These are phyloP conservation scores for Xyrichtys novacula DNA, from an alignment of 2,797 vertebrate genomes.

Conservation along the genomic window DNA sequence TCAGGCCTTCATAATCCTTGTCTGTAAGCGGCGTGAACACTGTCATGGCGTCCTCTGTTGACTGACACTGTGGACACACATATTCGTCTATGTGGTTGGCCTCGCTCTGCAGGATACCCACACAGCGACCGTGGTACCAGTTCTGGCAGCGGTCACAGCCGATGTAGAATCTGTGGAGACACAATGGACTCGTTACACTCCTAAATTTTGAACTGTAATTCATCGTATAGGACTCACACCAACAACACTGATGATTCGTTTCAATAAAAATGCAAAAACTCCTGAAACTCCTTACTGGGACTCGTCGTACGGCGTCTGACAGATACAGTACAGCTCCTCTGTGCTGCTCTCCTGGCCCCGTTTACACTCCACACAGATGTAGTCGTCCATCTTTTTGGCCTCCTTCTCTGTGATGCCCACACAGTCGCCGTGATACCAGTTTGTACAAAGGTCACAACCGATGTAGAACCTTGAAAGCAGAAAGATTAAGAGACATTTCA, in stretches of 20 bases:
- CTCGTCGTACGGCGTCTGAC: slow-evolving; percentile 98
- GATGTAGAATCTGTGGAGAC: slow-evolving; percentile 93
- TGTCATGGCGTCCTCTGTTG: slow-evolving; percentile 98
- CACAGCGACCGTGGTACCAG: slow-evolving; percentile 99
- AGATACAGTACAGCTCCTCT: slow-evolving; percentile 99
- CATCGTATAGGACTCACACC: too few species aligned
- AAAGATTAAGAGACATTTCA: not conserved
- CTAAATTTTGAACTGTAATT: too few species aligned
- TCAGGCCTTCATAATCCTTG: slow-evolving; percentile 96
- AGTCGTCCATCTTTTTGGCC: slow-evolving; percentile 99
- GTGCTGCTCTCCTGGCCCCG: slow-evolving; percentile 94
- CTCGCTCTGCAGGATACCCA: slow-evolving; percentile 98
- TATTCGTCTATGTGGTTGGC: slow-evolving; percentile 98
- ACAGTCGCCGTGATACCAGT: slow-evolving; percentile 99
- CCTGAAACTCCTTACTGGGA: slow-evolving; percentile 90
- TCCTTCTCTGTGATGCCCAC: slow-evolving; percentile 99
- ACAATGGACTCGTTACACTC: not conserved
- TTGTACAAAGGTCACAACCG: slow-evolving; percentile 98
- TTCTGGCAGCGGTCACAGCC: slow-evolving; percentile 99
- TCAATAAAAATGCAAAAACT: not conserved
- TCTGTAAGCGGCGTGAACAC: slow-evolving; percentile 97
- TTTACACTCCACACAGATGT: slow-evolving; percentile 99
- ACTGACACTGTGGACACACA: slow-evolving; percentile 98
- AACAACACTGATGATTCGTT: too few species aligned
- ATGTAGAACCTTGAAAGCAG: slow-evolving; percentile 99